Evolutionary conservation across 2,888 invertebrate genomes (phyloP), one percentile per base, ranked within the genome.

Genomic region (Xanthorhoe spadicearia): DNA sequence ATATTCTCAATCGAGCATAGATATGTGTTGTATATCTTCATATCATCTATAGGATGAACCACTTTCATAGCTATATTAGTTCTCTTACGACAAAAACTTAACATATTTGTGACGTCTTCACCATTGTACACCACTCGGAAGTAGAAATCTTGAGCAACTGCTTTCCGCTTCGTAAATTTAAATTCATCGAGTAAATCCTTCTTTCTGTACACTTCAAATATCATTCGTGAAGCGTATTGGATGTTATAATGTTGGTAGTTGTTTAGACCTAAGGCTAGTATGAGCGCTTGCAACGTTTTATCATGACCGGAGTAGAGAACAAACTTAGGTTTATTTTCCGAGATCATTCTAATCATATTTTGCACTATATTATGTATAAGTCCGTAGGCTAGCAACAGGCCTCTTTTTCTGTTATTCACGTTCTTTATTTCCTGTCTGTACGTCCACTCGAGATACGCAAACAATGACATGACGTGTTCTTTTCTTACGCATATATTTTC

Each of bases 301-400:
- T 99, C 99, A 78, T 99, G 99, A 0, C 98, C 98, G 0, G 98
- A 98, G 82, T 97, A 98, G 0, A 98, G 79, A 0, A 97, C 95
- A 64, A 97, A 94, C 77, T 96, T 96, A 0, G 96, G 96, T 66
- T 94, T 95, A 66, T 94, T 95, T 55, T 96, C 96, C 0, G 96
- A 96, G 73, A 97, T 96, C 93, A 97, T 96, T 75, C 96, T 94
- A 9, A 97, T 92, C 95, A 98, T 96, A 80, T 97, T 96, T 50
- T 96, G 95, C 0, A 92, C 97, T 56, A 98, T 96, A 79, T 97
- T 97, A 23, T 96, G 94, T 54, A 98, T 94, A 76, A 98, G 91
- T 7, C 98, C 98, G 77, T 98, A 97, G 0, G 97, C 96, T 62
- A 96, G 92, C 19, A 98, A 83, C 61, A 97, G 83, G 0, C 96